Base-by-base conservation (phyloP, 1,140 invertebrate genomes). In the Saxidomus purpurata region DNA sequence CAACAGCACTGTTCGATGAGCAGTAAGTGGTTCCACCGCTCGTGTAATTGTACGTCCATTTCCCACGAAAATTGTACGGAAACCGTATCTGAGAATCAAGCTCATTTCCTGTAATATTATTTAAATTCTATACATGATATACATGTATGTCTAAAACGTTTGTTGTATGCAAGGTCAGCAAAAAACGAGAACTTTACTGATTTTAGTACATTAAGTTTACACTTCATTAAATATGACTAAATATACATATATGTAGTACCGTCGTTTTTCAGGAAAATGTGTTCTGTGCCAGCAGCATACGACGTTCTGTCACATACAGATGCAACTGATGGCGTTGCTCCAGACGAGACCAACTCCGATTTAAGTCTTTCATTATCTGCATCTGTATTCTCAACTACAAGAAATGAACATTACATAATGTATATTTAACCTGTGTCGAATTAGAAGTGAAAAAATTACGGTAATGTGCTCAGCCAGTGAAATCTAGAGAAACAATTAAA, bases 221-320 rank as follows among this genome's bases (percentile, higher is more conserved):
- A n/a, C n/a, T n/a, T n/a, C n/a, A n/a, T n/a, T n/a, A n/a, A n/a
- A n/a, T n/a, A n/a, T n/a, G n/a, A n/a, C n/a, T n/a, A n/a, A n/a
- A n/a, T n/a, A n/a, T n/a, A n/a, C n/a, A n/a, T n/a, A n/a, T n/a
- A n/a, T n/a, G n/a, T n/a, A 11, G 15, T 81, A 88, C 86, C 86
- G 28, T 88, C 77, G 28, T 88, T 88, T 81, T 69, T 80, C 9
- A 88, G 63, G 34, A 88, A 69, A 4, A 88, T 79, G 55, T 88
- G 31, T 38, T 88, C 86, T 25, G 76, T 47, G 15, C 76, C 86
- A 13, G 76, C 52, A 22, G 74, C 55, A 52, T 81, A 88, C 9
- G 76, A 13, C 4, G 59, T 81, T 36, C 86, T 59, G 28, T 88
- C 86, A 79, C 86, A 88, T 11, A 88, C n/a, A 38, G 22, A 31